phyloP scores from a whole-genome alignment of 2,888 invertebrate species.

The Drosophila pegasa region DNA sequence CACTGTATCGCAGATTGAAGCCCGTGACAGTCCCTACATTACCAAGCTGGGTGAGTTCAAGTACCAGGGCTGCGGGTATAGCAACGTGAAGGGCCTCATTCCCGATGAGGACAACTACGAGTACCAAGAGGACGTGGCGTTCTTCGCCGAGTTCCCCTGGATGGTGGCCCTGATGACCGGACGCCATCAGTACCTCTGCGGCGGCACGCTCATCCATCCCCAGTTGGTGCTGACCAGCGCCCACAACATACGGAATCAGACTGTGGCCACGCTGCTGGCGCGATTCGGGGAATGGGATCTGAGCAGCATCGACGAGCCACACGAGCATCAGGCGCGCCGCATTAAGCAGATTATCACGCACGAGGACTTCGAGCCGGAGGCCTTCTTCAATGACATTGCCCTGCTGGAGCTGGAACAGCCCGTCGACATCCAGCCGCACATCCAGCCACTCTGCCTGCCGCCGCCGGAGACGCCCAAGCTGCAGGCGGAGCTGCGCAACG shows the following conservation, averaged over 20 bases:
- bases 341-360: conserved; percentile 84
- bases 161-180: conserved; percentile 88
- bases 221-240: conserved; percentile 91
- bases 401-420: conserved; percentile 88
- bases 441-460: conserved; percentile 89
- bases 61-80: conserved; percentile 87
- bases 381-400: conserved; percentile 91
- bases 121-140: conserved; percentile 86
- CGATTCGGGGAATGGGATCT: conserved; percentile 93
- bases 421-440: conserved; percentile 88
- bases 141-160: conserved; percentile 94
- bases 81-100: conserved; percentile 90
- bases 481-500: conserved; percentile 79
- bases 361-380: conserved; percentile 87
- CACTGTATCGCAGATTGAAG: conserved; percentile 28
- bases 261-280: conserved; percentile 82
- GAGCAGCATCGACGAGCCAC: conserved; percentile 88
- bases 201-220: conserved; percentile 91
- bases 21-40: conserved; percentile 44
- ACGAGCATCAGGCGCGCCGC: conserved; percentile 88
- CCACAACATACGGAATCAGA: conserved; percentile 86
- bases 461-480: conserved; percentile 81
- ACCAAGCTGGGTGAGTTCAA: conserved; percentile 36
- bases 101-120: conserved; percentile 88
- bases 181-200: conserved; percentile 88